Base-by-base conservation (phyloP, 1,140 invertebrate genomes). In the Bombus difficillimus region DNA sequence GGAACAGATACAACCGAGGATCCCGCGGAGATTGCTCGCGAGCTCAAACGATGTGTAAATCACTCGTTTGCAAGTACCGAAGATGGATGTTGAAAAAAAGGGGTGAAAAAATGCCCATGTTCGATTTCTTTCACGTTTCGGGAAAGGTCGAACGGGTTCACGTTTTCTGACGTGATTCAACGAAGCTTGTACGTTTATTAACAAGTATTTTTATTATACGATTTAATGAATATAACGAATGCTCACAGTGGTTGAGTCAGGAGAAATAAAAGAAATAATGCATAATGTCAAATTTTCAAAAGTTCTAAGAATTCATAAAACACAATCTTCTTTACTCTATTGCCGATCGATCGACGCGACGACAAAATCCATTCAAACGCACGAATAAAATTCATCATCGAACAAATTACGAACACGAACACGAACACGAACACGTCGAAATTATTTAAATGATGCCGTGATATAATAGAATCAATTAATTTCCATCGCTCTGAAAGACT, bases 41-140 rank as follows among this genome's bases (percentile, higher is more conserved):
- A 10, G 34, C 62, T 90, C 79, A 77, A 88, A 90, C 86, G 78
- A 87, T 90, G 88, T 88, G 88, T 86, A 86, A 88, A 90, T 88
- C 81, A 83, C 47, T 89, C 78, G 84, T 75, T 86, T 76, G 82
- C 57, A 68, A 87, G 59, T 66, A 84, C 32, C 41, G 62, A 57
- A 32, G 72, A 39, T 39, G 34, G 5, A 6, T 28, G 76, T 18
- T 43, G 47, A 41, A 34, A n/a, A 75, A 28, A 25, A 64, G 13
- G n/a, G 25, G 28, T 41, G 41, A 15, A 12, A 10, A 43, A 32
- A 9, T 15, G 34, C 8, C 6, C 9, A 47, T 22, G 39, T 18
- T 77, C 3, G 37, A 47, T 47, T 80, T 80, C 64, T 69, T 80
- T 39, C 1, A 28, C 13, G 80, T 74, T 73, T 41, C 0, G 3